Evolutionary conservation across 2,888 invertebrate genomes (phyloP).

Genomic region (Drosophila kokeensis): DNA sequence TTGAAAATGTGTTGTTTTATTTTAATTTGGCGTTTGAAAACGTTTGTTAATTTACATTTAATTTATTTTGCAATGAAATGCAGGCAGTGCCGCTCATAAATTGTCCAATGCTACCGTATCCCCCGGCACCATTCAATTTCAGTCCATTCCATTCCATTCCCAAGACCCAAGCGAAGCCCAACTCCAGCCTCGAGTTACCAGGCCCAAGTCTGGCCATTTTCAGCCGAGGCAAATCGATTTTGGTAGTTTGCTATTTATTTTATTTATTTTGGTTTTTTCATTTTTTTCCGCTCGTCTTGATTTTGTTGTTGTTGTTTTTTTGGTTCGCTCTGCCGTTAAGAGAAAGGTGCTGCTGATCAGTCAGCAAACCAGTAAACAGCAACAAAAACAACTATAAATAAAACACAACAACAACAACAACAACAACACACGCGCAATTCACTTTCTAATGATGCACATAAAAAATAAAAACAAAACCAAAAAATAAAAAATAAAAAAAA

Average conservation of each 20-base stretch:
- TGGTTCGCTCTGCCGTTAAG: constrained; percentile 53
- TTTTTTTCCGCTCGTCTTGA: constrained; percentile 17
- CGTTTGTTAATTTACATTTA: constrained; percentile 69
- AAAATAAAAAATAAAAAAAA: constrained; percentile 3
- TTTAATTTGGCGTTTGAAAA: constrained; percentile 34
- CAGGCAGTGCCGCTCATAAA: constrained; percentile 55
- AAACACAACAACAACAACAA: constrained; percentile 20
- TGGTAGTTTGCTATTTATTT: constrained; percentile 58
- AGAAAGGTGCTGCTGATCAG: constrained; percentile 64
- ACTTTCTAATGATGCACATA: constrained; percentile 65
- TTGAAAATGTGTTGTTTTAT: constrained; percentile 15
- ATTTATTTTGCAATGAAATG: constrained; percentile 58
- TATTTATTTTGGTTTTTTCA: background rate
- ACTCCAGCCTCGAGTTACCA: constrained; percentile 13
- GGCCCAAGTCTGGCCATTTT: constrained; percentile 37
- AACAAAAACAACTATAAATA: constrained; percentile 16
- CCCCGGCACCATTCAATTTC: constrained; percentile 33
- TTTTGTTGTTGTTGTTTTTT: constrained; percentile 29
- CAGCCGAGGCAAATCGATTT: constrained; percentile 60
- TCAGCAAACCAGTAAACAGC: constrained; percentile 55
- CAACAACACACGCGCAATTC: constrained; percentile 61
- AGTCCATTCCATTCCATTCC: constrained; percentile 12
- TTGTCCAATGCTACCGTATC: constrained; percentile 65
- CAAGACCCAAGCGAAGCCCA: constrained; percentile 2
- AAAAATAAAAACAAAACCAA: constrained; percentile 38